These are phyloP conservation scores for Cryptomyrus ogoouensis DNA, from an alignment of 2,113 vertebrate genomes.

Conservation along the genomic window DNA sequence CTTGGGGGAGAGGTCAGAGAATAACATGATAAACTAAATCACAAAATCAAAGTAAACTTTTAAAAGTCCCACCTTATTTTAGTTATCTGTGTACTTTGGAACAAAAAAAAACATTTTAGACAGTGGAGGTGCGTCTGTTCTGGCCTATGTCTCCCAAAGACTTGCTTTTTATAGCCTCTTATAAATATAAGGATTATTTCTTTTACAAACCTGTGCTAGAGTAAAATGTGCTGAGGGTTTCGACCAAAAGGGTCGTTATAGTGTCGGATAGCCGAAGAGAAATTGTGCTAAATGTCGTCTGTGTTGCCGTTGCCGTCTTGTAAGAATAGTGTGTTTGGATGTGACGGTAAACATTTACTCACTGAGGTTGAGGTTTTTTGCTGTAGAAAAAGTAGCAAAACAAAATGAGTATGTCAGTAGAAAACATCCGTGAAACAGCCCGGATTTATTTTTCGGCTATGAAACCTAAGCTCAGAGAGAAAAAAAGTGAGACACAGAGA, in stretches of 20 bases:
- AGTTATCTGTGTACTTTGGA: neutral
- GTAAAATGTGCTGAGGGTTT: conserved; percentile 4
- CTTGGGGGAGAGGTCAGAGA: neutral
- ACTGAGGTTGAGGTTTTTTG: neutral
- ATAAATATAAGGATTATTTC: neutral
- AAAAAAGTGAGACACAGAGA: neutral
- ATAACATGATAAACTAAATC: neutral
- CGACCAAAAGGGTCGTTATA: neutral
- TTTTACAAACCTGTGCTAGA: neutral
- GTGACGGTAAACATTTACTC: neutral
- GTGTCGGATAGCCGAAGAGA: neutral
- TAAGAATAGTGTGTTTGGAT: neutral
- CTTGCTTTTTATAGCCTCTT: neutral
- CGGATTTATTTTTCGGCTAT: neutral
- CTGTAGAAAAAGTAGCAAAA: neutral
- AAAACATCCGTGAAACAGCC: neutral
- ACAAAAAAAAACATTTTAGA: neutral
- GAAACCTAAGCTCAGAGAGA: neutral
- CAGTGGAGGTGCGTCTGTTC: neutral
- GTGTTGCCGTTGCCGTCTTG: conserved; percentile 1
- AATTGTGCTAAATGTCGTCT: neutral
- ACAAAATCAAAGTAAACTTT: neutral
- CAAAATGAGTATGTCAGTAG: neutral
- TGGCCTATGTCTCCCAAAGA: neutral
- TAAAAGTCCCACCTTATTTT: neutral